Base-by-base conservation (phyloP, 1,140 invertebrate genomes). In the Saccostrea cuccullata region DNA sequence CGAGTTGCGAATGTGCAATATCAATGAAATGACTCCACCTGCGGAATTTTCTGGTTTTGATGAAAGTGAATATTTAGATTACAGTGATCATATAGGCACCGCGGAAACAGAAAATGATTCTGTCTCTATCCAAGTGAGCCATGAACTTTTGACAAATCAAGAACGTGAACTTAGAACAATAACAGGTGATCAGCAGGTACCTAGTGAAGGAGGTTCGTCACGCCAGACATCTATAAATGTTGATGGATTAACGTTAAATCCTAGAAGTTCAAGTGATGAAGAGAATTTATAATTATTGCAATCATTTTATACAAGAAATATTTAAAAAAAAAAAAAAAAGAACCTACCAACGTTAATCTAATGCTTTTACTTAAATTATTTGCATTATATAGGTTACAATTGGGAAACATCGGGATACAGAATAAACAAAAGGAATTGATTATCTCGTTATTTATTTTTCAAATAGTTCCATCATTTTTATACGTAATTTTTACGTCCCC, bases 1-100 rank as follows among this genome's bases (percentile, higher is more conserved):
- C 26, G 70, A 77, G 26, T 77, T 77, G 30, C 70, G 26, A 11
- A 77, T 77, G 26, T 77, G 70, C 26, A 30, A 36, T 77, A 77
- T 36, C 11, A 36, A 9, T 77, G 70, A 30, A 17, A 77, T 77
- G 70, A 77, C 23, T 30, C 26, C 15, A 26, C 15, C 26, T 36
- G 13, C 30, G 30, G 13, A 77, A 30, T 77, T 36, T 77, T 36
- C 60, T 23, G 60, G 17, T 2, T 23, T 36, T 4, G 26, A 77
- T 77, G 70, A 77, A 36, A 77, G 26, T 36, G 58, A 20, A 20
- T 2, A 2, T 6, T 64, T n/a, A 64, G 58, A 64, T 20, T 2
- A 64, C n/a, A 64, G n/a, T 20, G 58, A 64, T 47, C 47, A 47
- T 64, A 64, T 64, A 20, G 17, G 15, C 6, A 64, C 17, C 5